Evolutionary conservation across 2,113 vertebrate species (phyloP).

Genomic region (Toxotes chatareus): DNA sequence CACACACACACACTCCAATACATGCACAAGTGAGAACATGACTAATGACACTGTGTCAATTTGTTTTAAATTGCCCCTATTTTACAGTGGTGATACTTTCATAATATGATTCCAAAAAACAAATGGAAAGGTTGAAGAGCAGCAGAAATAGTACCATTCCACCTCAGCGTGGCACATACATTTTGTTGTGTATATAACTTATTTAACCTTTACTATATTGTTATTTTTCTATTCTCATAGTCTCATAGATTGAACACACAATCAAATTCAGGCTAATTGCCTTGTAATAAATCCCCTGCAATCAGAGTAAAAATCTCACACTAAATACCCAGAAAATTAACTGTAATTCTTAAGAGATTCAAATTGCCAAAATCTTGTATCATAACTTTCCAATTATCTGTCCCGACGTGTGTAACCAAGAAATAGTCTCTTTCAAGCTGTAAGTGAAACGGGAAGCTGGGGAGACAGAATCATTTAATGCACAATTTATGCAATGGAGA

Average conservation of each 20-base stretch:
- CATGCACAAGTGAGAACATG: constrained; percentile 44
- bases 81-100: constrained; percentile 32
- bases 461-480: constrained; percentile 41
- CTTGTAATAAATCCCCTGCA: constrained; percentile 15
- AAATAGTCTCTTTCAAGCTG: constrained; percentile 24
- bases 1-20: constrained; percentile 20
- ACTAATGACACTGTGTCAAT: constrained; percentile 49
- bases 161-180: not conserved
- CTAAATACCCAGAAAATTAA: constrained; percentile 14
- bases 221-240: constrained; percentile 17
- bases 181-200: not conserved
- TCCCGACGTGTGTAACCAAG: constrained; percentile 25
- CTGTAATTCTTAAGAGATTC: not conserved
- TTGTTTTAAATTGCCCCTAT: constrained; percentile 40
- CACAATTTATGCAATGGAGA: constrained; percentile 57
- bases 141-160: not conserved
- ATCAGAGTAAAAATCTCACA: constrained; percentile 19
- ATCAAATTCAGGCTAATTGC: constrained; percentile 15
- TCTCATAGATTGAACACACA: not conserved
- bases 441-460: constrained; percentile 31
- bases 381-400: constrained; percentile 52
- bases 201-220: constrained; percentile 11
- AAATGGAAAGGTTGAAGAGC: not conserved
- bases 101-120: constrained; percentile 19
- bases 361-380: constrained; percentile 35